Base-by-base conservation (phyloP, 2,113 vertebrate genomes). In the Nyctereutes procyonoides region DNA sequence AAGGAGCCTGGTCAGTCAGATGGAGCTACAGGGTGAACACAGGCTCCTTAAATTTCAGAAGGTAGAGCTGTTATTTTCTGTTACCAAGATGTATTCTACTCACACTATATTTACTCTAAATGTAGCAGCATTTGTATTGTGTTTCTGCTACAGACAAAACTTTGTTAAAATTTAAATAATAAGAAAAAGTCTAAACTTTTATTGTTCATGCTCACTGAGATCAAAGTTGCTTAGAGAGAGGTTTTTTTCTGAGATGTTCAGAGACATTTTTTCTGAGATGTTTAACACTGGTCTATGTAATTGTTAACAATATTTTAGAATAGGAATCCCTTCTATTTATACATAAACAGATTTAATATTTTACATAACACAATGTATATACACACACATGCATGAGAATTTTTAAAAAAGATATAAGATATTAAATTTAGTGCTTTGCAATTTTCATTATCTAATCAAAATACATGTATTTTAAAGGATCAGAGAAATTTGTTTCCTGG, bases 231-330 rank as follows among this genome's bases (percentile, higher is more conserved):
- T 87, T 77, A 43, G 63, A 8, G 35, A 58, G 63, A 71, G 62
- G 17, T 28, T 74, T 28, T 84, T 84, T 93, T 53, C 56, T 53
- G 30, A 74, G 20, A 30, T 53, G 7, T n/a, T 92, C 20, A 13
- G 32, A 58, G 53, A 58, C 55, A 10, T 83, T 43, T 82, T 81
- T 84, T 56, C 13, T 51, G 24, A 69, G n/a, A 32, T 58, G 1
- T 86, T 93, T 90, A 71, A 92, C 26, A 43, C 16, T 38, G 32
- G 16, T 9, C 63, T 81, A 0, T 81, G 12, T n/a, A 38, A 62
- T 26, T 79, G 17, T 80, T 95, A 86, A 62, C 87, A 84, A 13
- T 92, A 28, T 73, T 96, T 48, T 60, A 93, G 58, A 87, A 51
- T 76, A 76, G 38, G 9, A 77, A 76, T 88, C 15, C 24, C 84